Evolutionary conservation across 2,888 invertebrate genomes (phyloP), one percentile per base, ranked within the genome.

Genomic region (Sylvicola cinctus): DNA sequence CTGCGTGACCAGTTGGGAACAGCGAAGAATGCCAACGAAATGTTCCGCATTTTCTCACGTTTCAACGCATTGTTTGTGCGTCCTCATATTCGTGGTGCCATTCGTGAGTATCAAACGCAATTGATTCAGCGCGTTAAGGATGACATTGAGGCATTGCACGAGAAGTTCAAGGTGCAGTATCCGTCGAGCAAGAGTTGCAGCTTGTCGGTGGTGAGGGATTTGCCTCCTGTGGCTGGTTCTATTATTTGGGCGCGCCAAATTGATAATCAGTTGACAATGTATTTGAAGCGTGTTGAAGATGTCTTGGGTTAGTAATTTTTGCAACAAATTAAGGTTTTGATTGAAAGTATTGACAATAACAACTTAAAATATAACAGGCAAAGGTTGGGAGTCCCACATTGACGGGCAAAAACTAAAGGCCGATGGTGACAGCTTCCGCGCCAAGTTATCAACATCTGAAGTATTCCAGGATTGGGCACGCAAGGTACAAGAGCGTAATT

Each of bases 211-310:
- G 83, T 85, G 10, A 72, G 91, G 37, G 98, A 98, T 61, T 62
- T 98, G 45, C 96, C 96, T 4, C 95, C 95, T 0, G 87, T 98
- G 13, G 85, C 96, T 17, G 96, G 96, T 1, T 91, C 90, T 35
- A 96, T 99, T 45, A 90, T 98, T 46, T 99, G 98, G 98, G 93
- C 95, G 3, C 83, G 88, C 49, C 85, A 96, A 63, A 98, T 99
- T 48, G 96, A 98, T 58, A 76, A 91, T 43, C 96, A 98, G 57
- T 68, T 99, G 33, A 88, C 87, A 11, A 87, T 90, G 44, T 96
- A 95, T 58, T 68, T 98, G 54, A 78, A 87, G 51, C 72, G 96
- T 41, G 96, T 99, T 1, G 98, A 96, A 61, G 96, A 96, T 64
- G 96, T 99, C 15, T 68, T 99, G 32, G 95, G 7, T 25, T 25